A percentile compares a stretch with the other conserved stretches of the same genome.
phyloP scores from a whole-genome alignment of 2,797 vertebrate genomes.

The Sebastolobus altivelis region DNA sequence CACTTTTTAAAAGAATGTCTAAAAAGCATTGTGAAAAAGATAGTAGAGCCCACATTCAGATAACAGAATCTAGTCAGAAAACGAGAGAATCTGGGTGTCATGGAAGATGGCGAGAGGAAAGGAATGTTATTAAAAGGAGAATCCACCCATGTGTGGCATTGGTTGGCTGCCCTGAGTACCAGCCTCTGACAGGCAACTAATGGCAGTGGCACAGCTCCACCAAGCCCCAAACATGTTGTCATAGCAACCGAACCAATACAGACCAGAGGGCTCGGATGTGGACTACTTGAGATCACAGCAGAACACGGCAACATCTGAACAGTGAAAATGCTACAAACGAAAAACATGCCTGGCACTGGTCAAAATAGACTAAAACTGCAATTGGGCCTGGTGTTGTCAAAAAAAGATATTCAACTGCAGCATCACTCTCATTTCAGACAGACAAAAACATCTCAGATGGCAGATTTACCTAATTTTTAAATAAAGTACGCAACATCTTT shows the following conservation, averaged over 20 bases:
- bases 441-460: background rate
- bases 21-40: background rate
- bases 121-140: slow-evolving; percentile 25
- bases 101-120: background rate
- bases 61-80: background rate
- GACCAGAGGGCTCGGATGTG: slow-evolving; percentile 6
- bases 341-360: background rate
- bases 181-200: slow-evolving; percentile 47
- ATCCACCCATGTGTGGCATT: slow-evolving; percentile 23
- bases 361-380: background rate
- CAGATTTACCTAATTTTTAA: background rate
- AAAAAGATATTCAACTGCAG: background rate
- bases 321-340: background rate
- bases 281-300: slow-evolving; percentile 1
- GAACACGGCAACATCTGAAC: slow-evolving; percentile 17
- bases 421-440: background rate
- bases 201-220: slow-evolving; percentile 29
- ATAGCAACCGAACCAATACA: slow-evolving; percentile 42
- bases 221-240: slow-evolving; percentile 27
- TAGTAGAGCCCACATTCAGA: background rate
- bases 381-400: background rate
- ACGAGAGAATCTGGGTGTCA: slow-evolving; percentile 1
- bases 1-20: background rate
- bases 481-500: background rate
- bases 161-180: slow-evolving; percentile 30